Evolutionary conservation across 2,113 vertebrate genomes (phyloP), one percentile per base, ranked within the genome.

Genomic region (Panthera tigris): DNA sequence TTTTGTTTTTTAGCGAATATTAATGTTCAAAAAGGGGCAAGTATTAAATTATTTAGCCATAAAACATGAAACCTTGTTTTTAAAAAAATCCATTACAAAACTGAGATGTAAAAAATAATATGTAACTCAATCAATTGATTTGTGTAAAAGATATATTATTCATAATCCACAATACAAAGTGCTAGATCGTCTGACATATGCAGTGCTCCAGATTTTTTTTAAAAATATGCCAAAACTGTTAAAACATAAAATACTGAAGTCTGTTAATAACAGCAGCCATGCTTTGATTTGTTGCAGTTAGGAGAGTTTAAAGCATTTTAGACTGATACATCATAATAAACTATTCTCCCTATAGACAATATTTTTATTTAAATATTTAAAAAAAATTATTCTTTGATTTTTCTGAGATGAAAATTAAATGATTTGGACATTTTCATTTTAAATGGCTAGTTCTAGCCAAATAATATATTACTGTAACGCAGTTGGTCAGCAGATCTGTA

Each of bases 61-160:
- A 74, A 69, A 94, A 18, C 45, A 0, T 73, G 31, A 96, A 95
- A 61, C 50, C 55, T 69, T 16, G 1, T 61, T 69, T 88, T 73
- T n/a, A 88, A 91, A 83, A 68, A 63, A 93, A 86, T 55, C 11
- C 23, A 65, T 66, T 94, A 69, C 71, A 93, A 96, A 97, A 18
- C 31, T 76, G 27, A 84, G 19, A 52, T 92, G 10, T 76, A 57
- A 81, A 92, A 94, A 83, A 14, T 21, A 71, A 57, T 69, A 7
- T 79, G 48, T 86, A 74, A 21, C 29, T 93, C n/a, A 94, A 81
- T 91, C 65, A 94, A 52, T 65, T 95, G 39, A 91, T 91, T 89
- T 25, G 78, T 86, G 19, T 55, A 81, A 94, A 18, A 81, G 48
- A 63, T 89, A n/a, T 50, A 61, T 63, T 87, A 63, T 83, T 94